phyloP scores from a whole-genome alignment of 2,888 invertebrate genomes.

The Parnassius apollo region DNA sequence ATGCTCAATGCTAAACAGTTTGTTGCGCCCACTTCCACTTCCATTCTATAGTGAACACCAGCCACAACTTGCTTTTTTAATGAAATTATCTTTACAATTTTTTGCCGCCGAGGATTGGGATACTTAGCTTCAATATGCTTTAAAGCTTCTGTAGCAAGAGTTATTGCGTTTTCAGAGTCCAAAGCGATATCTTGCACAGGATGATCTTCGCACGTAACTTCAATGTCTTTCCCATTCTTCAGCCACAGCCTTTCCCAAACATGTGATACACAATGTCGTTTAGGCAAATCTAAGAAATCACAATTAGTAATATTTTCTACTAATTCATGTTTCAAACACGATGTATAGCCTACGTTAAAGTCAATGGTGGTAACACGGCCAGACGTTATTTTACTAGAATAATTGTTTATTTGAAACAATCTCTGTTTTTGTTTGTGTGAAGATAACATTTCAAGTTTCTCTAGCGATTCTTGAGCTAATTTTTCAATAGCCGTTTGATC shows the following conservation, averaged over 20 bases:
- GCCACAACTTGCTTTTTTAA: conserved; percentile 67
- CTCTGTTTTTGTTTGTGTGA: conserved; percentile 61
- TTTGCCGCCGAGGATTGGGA: conserved; percentile 61
- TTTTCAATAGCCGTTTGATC: conserved; percentile 51
- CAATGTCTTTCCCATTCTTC: conserved; percentile 54
- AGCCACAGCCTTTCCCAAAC: conserved; percentile 62
- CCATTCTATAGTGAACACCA: conserved; percentile 67
- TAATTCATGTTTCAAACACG: conserved; percentile 67
- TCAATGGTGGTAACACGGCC: conserved; percentile 62
- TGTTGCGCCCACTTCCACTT: conserved; percentile 67
- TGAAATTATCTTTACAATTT: conserved; percentile 64
- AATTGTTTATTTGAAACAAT: conserved; percentile 57
- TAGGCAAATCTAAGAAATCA: conserved; percentile 60
- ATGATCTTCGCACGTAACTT: conserved; percentile 62
- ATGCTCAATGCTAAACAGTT: conserved; percentile 61
- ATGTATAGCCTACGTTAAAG: conserved; percentile 68
- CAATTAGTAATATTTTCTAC: conserved; percentile 59
- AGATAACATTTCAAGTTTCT: conserved; percentile 63
- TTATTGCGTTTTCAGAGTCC: conserved; percentile 53
- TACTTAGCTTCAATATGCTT: conserved; percentile 73
- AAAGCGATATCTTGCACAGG: conserved; percentile 58
- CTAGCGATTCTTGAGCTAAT: conserved; percentile 53
- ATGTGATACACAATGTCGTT: conserved; percentile 61
- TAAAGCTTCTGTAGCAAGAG: conserved; percentile 57
- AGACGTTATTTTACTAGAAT: conserved; percentile 55